Conservation (phyloP, 2,113 vertebrate genomes). For the Odontesthes bonariensis region DNA sequence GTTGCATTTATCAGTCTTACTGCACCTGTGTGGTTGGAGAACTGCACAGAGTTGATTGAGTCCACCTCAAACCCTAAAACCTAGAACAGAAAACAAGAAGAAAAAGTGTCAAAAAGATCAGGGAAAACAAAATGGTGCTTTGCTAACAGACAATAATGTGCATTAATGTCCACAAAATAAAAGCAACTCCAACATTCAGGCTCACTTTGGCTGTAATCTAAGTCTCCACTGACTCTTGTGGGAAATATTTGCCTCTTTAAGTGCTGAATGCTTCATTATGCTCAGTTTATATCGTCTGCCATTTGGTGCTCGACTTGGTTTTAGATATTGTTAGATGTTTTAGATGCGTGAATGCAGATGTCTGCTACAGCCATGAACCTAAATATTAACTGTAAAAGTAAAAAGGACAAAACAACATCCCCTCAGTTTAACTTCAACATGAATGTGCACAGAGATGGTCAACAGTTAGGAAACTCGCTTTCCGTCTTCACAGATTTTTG, state of each 20-base stretch:
- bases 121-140: not conserved
- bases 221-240: too few relatives aligned
- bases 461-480: not conserved
- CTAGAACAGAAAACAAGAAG: constrained; percentile 73
- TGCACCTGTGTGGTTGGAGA: constrained; percentile 98
- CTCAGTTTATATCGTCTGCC: not conserved
- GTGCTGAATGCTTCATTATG: too few relatives aligned
- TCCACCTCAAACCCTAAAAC: constrained; percentile 98
- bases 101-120: constrained; percentile 11
- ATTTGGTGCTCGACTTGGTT: not conserved
- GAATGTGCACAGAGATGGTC: not conserved
- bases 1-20: not conserved
- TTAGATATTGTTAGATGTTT: not conserved
- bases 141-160: too few relatives aligned
- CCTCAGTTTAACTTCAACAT: not conserved
- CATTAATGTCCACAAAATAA: too few relatives aligned
- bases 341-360: not conserved
- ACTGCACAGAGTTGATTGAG: constrained; percentile 97
- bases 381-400: not conserved
- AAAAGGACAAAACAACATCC: not conserved
- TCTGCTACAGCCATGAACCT: too few relatives aligned
- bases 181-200: too few relatives aligned
- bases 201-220: too few relatives aligned
- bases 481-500: constrained; percentile 4
- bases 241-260: too few relatives aligned